Percentiles rank a stretch among this genome's conserved stretches.
Conservation (phyloP, 2,113 vertebrate genomes). For the Gymnobelideus leadbeateri region DNA sequence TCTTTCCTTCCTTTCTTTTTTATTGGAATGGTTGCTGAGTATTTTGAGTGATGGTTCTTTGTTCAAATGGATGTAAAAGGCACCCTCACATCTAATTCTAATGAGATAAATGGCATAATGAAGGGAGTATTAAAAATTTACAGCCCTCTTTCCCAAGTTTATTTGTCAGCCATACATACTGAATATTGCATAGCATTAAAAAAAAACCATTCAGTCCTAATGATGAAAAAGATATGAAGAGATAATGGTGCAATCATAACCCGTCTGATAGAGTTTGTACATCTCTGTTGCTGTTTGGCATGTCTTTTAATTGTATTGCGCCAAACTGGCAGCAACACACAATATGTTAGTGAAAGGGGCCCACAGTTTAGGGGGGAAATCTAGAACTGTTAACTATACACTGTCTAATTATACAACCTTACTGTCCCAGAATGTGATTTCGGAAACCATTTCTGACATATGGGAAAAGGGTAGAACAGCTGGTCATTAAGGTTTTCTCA, state of each 20-base stretch:
- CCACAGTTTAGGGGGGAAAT: conserved; percentile 84
- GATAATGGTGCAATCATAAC: conserved; percentile 84
- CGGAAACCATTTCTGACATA: conserved; percentile 89
- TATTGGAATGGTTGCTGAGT: conserved; percentile 51
- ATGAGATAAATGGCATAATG: conserved; percentile 82
- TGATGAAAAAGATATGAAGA: conserved; percentile 85
- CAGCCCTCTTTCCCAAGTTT: conserved; percentile 84
- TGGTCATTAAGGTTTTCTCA: conserved; percentile 92
- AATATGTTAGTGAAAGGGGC: conserved; percentile 86
- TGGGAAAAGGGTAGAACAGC: conserved; percentile 89
- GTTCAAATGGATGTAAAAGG: conserved; percentile 69
- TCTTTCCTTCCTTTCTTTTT: conserved; percentile 30
- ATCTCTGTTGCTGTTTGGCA: conserved; percentile 84
- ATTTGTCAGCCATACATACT: conserved; percentile 82
- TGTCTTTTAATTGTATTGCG: conserved; percentile 68
- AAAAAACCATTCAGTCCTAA: conserved; percentile 77
- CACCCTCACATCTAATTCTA: conserved; percentile 79
- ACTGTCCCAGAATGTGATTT: conserved; percentile 88
- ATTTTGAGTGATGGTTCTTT: conserved; percentile 78
- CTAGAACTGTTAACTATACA: conserved; percentile 88
- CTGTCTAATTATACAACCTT: conserved; percentile 89
- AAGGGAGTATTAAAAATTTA: conserved; percentile 88
- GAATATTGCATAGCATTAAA: conserved; percentile 82
- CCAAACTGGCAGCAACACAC: conserved; percentile 85
- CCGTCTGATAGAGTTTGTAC: conserved; percentile 82